These are phyloP conservation scores for Sterna hirundo DNA, from an alignment of 2,113 vertebrate genomes.

Conservation along the genomic window DNA sequence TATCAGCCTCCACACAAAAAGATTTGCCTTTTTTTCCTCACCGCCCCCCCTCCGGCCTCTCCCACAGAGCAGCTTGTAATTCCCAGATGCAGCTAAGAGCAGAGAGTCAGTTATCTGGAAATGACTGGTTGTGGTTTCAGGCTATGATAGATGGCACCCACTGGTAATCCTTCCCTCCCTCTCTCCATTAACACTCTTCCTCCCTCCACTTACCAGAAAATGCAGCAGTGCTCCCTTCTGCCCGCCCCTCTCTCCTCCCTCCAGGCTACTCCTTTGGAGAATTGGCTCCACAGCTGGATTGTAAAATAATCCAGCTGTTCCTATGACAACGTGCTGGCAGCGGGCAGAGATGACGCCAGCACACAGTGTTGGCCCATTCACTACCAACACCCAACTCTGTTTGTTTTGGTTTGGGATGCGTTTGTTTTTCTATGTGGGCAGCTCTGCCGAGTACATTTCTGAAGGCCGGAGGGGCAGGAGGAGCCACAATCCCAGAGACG, in stretches of 20 bases:
- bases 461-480: conserved; percentile 46
- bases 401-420: conserved; percentile 68
- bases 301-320: conserved; percentile 69
- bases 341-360: conserved; percentile 63
- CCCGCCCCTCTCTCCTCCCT: conserved; percentile 26
- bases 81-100: not conserved
- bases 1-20: not conserved
- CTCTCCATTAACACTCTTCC: not conserved
- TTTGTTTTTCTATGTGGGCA: conserved; percentile 52
- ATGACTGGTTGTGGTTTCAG: not conserved
- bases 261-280: conserved; percentile 59
- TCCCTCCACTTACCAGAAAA: conserved; percentile 40
- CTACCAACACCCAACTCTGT: conserved; percentile 68
- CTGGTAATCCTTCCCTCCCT: conserved; percentile 21
- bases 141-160: not conserved
- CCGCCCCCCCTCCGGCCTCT: not conserved
- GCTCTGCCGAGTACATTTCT: conserved; percentile 42
- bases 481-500: conserved; percentile 33
- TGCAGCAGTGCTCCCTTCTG: not conserved
- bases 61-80: not conserved
- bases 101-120: conserved; percentile 25
- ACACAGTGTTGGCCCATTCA: conserved; percentile 45
- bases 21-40: not conserved
- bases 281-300: conserved; percentile 59
- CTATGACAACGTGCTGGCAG: conserved; percentile 72